Conservation (phyloP, 2,797 vertebrate genomes). For the Acanthis flammea region DNA sequence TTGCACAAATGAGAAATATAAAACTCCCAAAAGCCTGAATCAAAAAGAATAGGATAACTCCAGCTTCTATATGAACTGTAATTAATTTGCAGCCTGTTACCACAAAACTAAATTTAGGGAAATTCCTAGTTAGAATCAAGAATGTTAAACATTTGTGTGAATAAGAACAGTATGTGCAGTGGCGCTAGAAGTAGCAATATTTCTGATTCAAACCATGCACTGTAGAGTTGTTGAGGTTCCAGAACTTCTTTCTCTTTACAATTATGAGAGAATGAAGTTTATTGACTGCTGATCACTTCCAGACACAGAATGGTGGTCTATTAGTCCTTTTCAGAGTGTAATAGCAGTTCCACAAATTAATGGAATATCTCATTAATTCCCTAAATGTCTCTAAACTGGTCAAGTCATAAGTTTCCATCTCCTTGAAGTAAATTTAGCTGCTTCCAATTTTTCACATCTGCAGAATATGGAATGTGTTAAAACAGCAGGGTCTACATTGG, state of each 20-base stretch:
- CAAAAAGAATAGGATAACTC: not conserved
- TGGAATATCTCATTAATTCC: constrained; percentile 42
- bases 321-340: not conserved
- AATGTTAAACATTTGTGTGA: constrained; percentile 45
- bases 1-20: not conserved
- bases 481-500: not conserved
- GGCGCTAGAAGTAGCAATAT: constrained; percentile 16
- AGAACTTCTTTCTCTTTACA: constrained; percentile 37
- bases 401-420: not conserved
- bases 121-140: constrained; percentile 45
- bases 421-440: constrained; percentile 9
- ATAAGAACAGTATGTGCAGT: constrained; percentile 57
- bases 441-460: constrained; percentile 2
- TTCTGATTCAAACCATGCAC: constrained; percentile 53
- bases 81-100: constrained; percentile 38
- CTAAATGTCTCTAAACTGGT: constrained; percentile 12
- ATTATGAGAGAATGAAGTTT: constrained; percentile 37
- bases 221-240: constrained; percentile 32
- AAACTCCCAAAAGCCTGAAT: not conserved
- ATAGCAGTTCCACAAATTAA: constrained; percentile 8
- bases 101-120: constrained; percentile 42
- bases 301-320: not conserved
- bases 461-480: not conserved
- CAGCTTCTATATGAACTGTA: constrained; percentile 1
- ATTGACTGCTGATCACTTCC: constrained; percentile 48